Percentiles rank a stretch among this genome's conserved stretches.
These are phyloP conservation scores for Lordiphosa collinella DNA, from an alignment of 1,140 invertebrate genomes.

Conservation along the genomic window DNA sequence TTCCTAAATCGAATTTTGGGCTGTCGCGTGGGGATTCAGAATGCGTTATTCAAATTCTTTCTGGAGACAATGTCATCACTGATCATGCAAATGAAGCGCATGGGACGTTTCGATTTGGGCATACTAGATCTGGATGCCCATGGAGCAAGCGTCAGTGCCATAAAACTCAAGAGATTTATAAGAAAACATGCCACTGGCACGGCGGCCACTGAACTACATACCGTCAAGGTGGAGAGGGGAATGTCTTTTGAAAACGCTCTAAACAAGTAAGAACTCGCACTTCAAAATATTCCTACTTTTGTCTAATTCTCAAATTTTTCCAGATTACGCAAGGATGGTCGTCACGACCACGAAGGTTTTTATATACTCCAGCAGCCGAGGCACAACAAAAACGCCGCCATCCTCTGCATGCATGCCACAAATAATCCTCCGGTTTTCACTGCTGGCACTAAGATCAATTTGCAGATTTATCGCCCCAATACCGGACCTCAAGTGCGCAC, in stretches of 20 bases:
- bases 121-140: constrained; percentile 94
- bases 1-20: constrained; percentile 99
- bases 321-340: constrained; percentile 37
- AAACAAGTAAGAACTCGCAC: constrained; percentile 82
- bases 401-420: constrained; percentile 33
- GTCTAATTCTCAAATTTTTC: no score
- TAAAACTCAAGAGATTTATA: constrained; percentile 88
- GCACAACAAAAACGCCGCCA: constrained; percentile 44
- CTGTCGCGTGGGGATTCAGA: constrained; percentile 97
- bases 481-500: constrained; percentile 54
- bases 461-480: constrained; percentile 53
- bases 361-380: constrained; percentile 37
- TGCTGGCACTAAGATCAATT: constrained; percentile 14
- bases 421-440: not conserved
- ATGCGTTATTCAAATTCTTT: constrained; percentile 98
- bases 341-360: constrained; percentile 39
- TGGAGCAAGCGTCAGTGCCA: constrained; percentile 90
- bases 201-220: constrained; percentile 94
- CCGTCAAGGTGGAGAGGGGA: constrained; percentile 93
- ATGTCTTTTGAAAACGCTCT: constrained; percentile 92
- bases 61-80: constrained; percentile 94
- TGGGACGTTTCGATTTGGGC: constrained; percentile 91
- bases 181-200: constrained; percentile 92
- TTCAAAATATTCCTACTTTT: no score
- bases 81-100: constrained; percentile 89